Conservation (phyloP, 2,888 invertebrate genomes). For the Venusia cambrica region DNA sequence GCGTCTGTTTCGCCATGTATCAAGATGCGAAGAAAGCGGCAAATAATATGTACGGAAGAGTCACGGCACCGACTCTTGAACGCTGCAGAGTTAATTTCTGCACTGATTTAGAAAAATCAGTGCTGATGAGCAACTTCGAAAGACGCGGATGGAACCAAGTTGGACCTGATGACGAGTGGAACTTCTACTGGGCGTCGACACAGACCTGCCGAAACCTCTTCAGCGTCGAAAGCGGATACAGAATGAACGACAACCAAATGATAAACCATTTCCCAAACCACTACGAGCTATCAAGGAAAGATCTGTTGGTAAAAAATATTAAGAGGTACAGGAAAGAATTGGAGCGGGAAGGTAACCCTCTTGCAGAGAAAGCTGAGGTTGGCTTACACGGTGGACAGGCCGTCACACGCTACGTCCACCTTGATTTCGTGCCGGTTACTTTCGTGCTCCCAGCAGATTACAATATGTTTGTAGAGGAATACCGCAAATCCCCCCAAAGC, state of each 20-base stretch:
- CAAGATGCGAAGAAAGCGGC: constrained; percentile 57
- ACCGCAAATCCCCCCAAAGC: constrained; percentile 94
- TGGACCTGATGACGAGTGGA: constrained; percentile 95
- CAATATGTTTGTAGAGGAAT: constrained; percentile 98
- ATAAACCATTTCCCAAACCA: constrained; percentile 98
- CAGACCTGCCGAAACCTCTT: constrained; percentile 94
- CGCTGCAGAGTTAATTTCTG: constrained; percentile 69
- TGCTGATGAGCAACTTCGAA: constrained; percentile 56
- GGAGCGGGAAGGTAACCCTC: constrained; percentile 92
- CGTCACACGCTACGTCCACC: constrained; percentile 87
- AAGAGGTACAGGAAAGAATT: constrained; percentile 96
- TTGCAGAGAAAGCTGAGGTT: constrained; percentile 87
- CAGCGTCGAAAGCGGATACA: constrained; percentile 67
- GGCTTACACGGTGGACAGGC: constrained; percentile 81
- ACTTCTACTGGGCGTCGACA: constrained; percentile 96
- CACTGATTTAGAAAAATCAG: constrained; percentile 56
- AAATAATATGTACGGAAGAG: constrained; percentile 70
- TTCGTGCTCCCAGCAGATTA: constrained; percentile 97
- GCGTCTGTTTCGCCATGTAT: constrained; percentile 42
- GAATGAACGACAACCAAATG: constrained; percentile 90
- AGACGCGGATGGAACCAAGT: constrained; percentile 86
- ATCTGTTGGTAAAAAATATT: constrained; percentile 97
- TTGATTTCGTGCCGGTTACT: constrained; percentile 95
- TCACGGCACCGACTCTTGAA: constrained; percentile 60
- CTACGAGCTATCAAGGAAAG: constrained; percentile 96